Percentiles rank a stretch among this genome's conserved stretches.
Evolutionary conservation across 2,888 invertebrate genomes (phyloP).

Genomic region (Antheraea assamensis): DNA sequence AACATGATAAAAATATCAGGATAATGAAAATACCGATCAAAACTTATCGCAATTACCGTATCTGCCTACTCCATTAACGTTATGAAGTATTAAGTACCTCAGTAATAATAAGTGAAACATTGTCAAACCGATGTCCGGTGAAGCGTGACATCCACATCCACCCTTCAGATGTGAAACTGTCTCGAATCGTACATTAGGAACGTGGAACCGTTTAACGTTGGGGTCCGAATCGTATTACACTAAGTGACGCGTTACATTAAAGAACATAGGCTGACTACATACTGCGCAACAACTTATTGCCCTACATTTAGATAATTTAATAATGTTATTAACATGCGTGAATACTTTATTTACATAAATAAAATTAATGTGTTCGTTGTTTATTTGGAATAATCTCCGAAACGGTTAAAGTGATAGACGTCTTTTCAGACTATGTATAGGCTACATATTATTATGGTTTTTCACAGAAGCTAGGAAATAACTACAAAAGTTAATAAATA

Average conservation of each 20-base stretch:
- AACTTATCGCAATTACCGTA: neutral
- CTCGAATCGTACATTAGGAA: slow-evolving; percentile 5
- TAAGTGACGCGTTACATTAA: slow-evolving; percentile 72
- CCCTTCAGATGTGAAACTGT: slow-evolving; percentile 17
- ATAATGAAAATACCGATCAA: too few relatives aligned
- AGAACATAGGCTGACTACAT: slow-evolving; percentile 39
- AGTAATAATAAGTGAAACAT: slow-evolving; percentile 17
- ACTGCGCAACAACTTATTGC: slow-evolving; percentile 20
- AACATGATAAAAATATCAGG: neutral
- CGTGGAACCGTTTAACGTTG: slow-evolving; percentile 40
- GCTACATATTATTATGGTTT: too few relatives aligned
- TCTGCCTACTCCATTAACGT: slow-evolving; percentile 8
- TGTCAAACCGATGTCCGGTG: slow-evolving; percentile 24
- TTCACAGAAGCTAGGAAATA: too few relatives aligned
- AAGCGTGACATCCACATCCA: neutral
- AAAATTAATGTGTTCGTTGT: too few relatives aligned
- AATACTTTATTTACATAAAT: too few relatives aligned
- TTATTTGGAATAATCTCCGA: too few relatives aligned
- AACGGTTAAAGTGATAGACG: too few relatives aligned
- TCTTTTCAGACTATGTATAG: too few relatives aligned
- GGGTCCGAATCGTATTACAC: slow-evolving; percentile 71
- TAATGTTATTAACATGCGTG: neutral
- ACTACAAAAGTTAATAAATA: too few relatives aligned
- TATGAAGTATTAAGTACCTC: slow-evolving; percentile 11
- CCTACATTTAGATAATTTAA: neutral